phyloP scores from a whole-genome alignment of 53 echinoderm and acorn worm genomes.

The Zoroaster sp. region DNA sequence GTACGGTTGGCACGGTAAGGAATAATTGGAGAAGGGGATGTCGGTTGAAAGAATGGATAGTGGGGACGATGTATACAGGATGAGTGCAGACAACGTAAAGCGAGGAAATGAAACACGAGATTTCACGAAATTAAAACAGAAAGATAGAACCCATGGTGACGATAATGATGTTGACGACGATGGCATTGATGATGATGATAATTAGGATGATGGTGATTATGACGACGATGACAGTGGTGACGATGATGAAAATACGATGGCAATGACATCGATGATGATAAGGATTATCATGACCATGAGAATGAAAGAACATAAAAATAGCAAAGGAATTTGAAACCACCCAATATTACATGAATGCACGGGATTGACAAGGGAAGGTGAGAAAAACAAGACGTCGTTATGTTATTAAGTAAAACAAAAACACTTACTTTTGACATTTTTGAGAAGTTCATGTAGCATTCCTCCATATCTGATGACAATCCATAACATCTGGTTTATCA shows the following conservation, averaged over 20 bases:
- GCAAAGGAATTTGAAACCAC: not conserved
- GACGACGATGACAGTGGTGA: not conserved
- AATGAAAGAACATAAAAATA: too few relatives aligned
- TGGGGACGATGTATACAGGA: not conserved
- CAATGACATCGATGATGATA: not conserved
- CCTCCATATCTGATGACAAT: not conserved
- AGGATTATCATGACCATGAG: not conserved
- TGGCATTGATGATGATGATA: not conserved
- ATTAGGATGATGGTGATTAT: not conserved
- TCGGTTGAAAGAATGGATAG: not conserved
- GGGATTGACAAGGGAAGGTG: not conserved
- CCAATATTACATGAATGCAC: not conserved
- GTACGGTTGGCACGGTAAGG: not conserved
- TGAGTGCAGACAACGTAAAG: too few relatives aligned
- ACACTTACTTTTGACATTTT: conserved; percentile 24
- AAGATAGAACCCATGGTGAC: too few relatives aligned
- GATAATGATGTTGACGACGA: too few relatives aligned
- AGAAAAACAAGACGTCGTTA: not conserved
- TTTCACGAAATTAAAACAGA: too few relatives aligned
- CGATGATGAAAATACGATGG: not conserved
- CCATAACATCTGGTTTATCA: too few relatives aligned
- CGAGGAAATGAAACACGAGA: too few relatives aligned
- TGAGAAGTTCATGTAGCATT: conserved; percentile 29
- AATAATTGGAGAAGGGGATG: not conserved
- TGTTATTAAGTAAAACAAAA: not conserved